These are phyloP conservation scores for Ceratina calcarata DNA, from an alignment of 1,140 invertebrate genomes.

Conservation along the genomic window DNA sequence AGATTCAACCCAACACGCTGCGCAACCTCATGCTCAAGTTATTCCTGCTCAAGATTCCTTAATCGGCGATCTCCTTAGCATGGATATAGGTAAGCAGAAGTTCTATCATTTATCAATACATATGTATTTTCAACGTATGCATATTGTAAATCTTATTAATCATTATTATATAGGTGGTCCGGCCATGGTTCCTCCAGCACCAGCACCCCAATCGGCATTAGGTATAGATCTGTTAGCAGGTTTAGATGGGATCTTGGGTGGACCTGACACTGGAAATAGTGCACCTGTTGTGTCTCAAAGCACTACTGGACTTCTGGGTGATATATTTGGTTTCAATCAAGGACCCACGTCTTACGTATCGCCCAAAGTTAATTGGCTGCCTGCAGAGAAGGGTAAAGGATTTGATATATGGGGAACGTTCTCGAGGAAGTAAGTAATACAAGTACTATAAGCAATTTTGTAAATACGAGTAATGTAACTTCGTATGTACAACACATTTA, in stretches of 20 bases:
- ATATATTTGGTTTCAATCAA: slow-evolving; percentile 92
- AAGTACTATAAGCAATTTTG: background rate
- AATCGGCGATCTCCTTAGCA: slow-evolving; percentile 97
- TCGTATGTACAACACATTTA: background rate
- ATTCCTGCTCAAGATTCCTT: slow-evolving; percentile 94
- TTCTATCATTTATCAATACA: background rate
- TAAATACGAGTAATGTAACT: background rate
- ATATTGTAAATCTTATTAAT: slow-evolving; percentile 4
- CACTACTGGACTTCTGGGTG: slow-evolving; percentile 89
- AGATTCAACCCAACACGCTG: slow-evolving; percentile 72
- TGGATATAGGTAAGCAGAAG: slow-evolving; percentile 90
- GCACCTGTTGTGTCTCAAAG: slow-evolving; percentile 78
- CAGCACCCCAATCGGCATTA: slow-evolving; percentile 82
- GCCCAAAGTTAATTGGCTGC: slow-evolving; percentile 95
- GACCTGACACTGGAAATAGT: slow-evolving; percentile 72
- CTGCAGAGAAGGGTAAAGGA: slow-evolving; percentile 98
- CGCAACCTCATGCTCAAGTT: slow-evolving; percentile 74
- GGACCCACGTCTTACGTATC: slow-evolving; percentile 86
- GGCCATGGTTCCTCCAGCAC: slow-evolving; percentile 79
- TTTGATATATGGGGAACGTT: slow-evolving; percentile 98
- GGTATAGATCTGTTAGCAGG: slow-evolving; percentile 90
- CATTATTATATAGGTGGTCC: slow-evolving; percentile 72
- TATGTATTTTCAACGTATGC: background rate
- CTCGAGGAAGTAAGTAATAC: slow-evolving; percentile 83
- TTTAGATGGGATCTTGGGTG: slow-evolving; percentile 73